These are phyloP conservation scores for Sylvia borin DNA, from an alignment of 2,797 vertebrate genomes.

Conservation along the genomic window DNA sequence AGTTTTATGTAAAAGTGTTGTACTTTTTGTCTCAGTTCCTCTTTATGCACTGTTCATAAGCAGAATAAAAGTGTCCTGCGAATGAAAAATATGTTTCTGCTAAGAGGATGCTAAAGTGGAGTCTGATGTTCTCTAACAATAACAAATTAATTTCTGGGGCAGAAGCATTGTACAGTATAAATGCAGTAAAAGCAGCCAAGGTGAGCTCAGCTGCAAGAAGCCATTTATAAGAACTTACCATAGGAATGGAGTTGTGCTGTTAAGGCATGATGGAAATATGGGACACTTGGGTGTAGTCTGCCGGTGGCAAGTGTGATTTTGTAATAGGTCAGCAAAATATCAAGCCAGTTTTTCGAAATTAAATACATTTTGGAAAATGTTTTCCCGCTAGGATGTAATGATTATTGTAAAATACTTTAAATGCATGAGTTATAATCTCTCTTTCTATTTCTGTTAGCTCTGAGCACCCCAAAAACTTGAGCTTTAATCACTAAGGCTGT, in stretches of 20 bases:
- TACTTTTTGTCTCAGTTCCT: not conserved
- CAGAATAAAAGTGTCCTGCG: slow-evolving; percentile 28
- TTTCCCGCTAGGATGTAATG: not conserved
- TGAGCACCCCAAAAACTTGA: not conserved
- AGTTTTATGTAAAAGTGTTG: not conserved
- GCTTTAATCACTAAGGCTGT: not conserved
- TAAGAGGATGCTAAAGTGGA: not conserved
- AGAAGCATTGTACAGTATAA: not conserved
- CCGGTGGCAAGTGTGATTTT: not conserved
- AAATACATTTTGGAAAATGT: not conserved
- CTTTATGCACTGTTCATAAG: not conserved
- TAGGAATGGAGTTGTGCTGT: not conserved
- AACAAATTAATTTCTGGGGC: slow-evolving; percentile 27
- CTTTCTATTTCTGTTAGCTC: not conserved
- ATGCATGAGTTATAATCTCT: not conserved
- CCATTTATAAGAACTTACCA: not conserved
- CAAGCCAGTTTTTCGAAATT: slow-evolving; percentile 4
- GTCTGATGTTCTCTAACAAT: slow-evolving; percentile 42
- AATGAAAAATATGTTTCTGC: slow-evolving; percentile 21
- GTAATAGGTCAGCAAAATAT: slow-evolving; percentile 3
- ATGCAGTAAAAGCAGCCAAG: not conserved
- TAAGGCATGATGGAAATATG: not conserved
- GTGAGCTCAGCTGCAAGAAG: slow-evolving; percentile 6
- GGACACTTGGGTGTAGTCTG: not conserved
- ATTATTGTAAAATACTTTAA: not conserved